Evolutionary conservation across 2,888 invertebrate genomes (phyloP).

Genomic region (Eristalis pertinax): DNA sequence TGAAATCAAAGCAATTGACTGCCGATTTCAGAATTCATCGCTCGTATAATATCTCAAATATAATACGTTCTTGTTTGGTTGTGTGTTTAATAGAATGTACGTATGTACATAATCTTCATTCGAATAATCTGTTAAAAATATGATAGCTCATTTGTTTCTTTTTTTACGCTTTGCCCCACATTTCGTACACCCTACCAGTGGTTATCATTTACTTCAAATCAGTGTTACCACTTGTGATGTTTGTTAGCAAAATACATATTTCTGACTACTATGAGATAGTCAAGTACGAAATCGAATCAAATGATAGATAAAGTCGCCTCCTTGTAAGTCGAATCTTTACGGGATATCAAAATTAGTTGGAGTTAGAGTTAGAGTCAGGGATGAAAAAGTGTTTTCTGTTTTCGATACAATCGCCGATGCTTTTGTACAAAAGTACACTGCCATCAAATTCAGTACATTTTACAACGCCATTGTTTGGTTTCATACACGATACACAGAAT

Average conservation of each 20-base stretch:
- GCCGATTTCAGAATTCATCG: background rate
- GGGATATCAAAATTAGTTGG: too few species aligned
- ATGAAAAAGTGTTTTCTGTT: too few species aligned
- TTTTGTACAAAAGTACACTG: too few species aligned
- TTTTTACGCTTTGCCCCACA: background rate
- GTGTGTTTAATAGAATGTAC: background rate
- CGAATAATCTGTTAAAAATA: background rate
- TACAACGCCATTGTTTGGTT: too few species aligned
- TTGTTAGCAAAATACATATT: background rate
- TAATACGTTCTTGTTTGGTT: background rate
- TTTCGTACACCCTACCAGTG: background rate
- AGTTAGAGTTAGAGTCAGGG: too few species aligned
- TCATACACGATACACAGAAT: too few species aligned
- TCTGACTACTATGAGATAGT: too few species aligned
- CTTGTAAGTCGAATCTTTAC: too few species aligned
- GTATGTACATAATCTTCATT: background rate
- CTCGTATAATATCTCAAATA: background rate
- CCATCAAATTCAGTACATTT: too few species aligned
- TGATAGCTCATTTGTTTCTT: background rate
- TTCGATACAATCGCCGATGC: too few species aligned
- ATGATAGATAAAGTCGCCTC: too few species aligned
- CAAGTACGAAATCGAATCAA: too few species aligned
- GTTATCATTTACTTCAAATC: background rate
- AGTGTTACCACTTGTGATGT: background rate
- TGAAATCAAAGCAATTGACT: background rate